Evolutionary conservation across 2,888 invertebrate genomes (phyloP).

Genomic region (Cosmorhoe ocellata): DNA sequence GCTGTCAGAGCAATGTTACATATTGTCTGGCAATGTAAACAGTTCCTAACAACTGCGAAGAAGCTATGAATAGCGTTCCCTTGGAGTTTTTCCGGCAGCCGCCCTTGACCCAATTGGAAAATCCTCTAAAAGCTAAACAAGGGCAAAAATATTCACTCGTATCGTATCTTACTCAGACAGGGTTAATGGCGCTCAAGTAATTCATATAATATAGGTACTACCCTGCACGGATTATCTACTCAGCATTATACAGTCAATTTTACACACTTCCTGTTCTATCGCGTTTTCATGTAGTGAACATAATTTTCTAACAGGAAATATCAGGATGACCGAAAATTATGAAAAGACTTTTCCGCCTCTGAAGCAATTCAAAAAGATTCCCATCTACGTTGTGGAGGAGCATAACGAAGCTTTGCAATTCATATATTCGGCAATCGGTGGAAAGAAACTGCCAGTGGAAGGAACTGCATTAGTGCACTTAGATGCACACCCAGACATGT

Average conservation of each 20-base stretch:
- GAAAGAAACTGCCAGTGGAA: slow-evolving; percentile 90
- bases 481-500: slow-evolving; percentile 96
- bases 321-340: slow-evolving; percentile 37
- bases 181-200: slow-evolving; percentile 9
- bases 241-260: too few species aligned
- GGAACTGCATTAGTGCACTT: slow-evolving; percentile 91
- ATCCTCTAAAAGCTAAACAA: slow-evolving; percentile 44
- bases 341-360: slow-evolving; percentile 37
- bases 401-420: slow-evolving; percentile 90
- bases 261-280: too few species aligned
- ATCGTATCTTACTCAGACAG: slow-evolving; percentile 10
- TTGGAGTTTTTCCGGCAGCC: slow-evolving; percentile 45
- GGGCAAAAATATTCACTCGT: slow-evolving; percentile 27
- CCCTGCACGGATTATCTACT: slow-evolving; percentile 6
- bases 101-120: slow-evolving; percentile 61
- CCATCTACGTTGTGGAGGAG: slow-evolving; percentile 89
- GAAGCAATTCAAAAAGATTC: slow-evolving; percentile 85
- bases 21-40: slow-evolving; percentile 40
- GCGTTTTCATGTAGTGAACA: too few species aligned
- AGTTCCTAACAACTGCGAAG: slow-evolving; percentile 52
- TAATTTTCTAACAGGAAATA: slow-evolving; percentile 9
- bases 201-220: not conserved
- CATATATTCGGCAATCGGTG: slow-evolving; percentile 90
- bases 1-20: slow-evolving; percentile 32
- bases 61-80: slow-evolving; percentile 47